Evolutionary conservation across 2,113 vertebrate species (phyloP), one percentile per base, ranked within the genome.

Genomic region (Sinocyclocheilus anophthalmus): DNA sequence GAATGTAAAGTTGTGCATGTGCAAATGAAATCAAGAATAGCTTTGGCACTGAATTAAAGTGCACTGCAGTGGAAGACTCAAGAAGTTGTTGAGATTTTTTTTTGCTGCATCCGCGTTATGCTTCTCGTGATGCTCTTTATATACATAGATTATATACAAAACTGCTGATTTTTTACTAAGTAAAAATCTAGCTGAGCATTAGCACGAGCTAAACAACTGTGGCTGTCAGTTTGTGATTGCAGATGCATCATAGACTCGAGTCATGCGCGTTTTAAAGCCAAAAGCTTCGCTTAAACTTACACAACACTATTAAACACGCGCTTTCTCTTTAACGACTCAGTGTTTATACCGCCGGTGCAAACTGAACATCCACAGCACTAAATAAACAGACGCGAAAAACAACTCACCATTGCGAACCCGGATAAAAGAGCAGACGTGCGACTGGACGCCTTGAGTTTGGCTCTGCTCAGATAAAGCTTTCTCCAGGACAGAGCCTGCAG

Each of bases 401-500:
- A 81, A 81, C 97, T 98, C 94, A 99, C 98, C 98, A 99, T 99
- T 37, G 98, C 98, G 95, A 99, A 99, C 57, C 98, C 98, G 59
- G 98, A 99, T 88, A 99, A 92, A 80, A 99, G 94, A 80, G 98
- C 98, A 5, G 98, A 99, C 30, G 98, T 99, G 55, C 98, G 96
- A 90, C 97, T 98, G 83, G 98, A 98, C 30, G 97, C 98, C 94
- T 99, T 99, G 65, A 99, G 93, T 90, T 99, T 99, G 83, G 98
- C 98, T 84, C 98, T 95, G 90, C 98, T 99, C 92, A 99, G 91
- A 92, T 99, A 99, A 48, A 99, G 96, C 92, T 98, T 98, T 91
- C 97, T 97, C 98, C 98, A 99, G 85, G 97, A 98, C 94, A 99
- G 95, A 91, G 98, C 97, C 95, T 98, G 97, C 94, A 98, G 91